Conservation (phyloP, 2,113 vertebrate genomes). For the Arizona elegans region DNA sequence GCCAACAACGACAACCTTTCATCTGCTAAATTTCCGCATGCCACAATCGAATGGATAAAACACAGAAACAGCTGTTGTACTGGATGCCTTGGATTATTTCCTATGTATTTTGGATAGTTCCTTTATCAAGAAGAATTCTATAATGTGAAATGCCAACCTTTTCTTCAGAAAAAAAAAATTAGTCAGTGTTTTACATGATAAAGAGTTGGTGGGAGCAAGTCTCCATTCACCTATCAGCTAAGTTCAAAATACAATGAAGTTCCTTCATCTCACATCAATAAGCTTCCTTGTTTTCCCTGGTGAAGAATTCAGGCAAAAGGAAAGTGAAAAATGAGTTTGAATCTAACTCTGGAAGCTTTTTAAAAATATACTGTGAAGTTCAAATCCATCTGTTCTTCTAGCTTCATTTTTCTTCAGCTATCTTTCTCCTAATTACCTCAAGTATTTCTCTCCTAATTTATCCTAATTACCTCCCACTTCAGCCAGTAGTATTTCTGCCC, state of each 20-base stretch:
- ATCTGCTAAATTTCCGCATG: background rate
- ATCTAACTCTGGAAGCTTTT: background rate
- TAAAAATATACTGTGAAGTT: background rate
- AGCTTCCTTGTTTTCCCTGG: background rate
- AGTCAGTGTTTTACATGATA: background rate
- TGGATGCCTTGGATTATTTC: background rate
- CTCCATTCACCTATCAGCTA: background rate
- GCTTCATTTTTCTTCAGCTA: background rate
- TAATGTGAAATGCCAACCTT: background rate
- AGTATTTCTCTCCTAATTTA: background rate
- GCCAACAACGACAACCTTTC: background rate
- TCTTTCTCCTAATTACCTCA: background rate
- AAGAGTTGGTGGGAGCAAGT: background rate
- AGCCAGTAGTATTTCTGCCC: background rate
- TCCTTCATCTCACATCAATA: background rate
- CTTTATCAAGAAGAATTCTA: background rate
- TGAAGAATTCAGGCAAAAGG: background rate
- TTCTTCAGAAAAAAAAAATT: background rate
- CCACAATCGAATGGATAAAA: background rate
- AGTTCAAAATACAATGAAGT: background rate
- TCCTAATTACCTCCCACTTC: background rate
- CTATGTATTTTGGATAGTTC: background rate
- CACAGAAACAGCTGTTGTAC: background rate
- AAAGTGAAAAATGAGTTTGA: background rate
- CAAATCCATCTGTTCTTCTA: background rate